Evolutionary conservation across 30 jellyfish, hydroid and myxozoan genomes (phyloP).

Genomic region (Rhopilema esculentum): DNA sequence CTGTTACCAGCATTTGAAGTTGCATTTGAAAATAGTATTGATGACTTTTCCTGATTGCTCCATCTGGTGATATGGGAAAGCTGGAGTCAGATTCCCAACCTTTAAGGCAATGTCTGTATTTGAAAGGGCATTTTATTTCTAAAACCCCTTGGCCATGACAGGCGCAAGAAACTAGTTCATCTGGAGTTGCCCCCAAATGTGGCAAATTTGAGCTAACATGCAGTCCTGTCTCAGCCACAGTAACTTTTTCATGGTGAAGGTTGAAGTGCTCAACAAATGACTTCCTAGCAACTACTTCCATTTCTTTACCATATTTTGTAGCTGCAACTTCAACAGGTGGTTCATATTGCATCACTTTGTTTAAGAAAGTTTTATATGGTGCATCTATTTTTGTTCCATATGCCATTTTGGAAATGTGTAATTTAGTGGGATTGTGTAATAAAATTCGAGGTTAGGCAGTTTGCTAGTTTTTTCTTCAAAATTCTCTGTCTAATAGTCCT

Average conservation of each 20-base stretch:
- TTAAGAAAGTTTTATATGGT: constrained; percentile 18
- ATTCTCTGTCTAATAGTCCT: no score
- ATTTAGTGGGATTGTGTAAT: no score
- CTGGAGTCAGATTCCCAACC: constrained; percentile 46
- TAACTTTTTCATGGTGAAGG: constrained; percentile 6
- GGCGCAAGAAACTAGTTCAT: constrained; percentile 53
- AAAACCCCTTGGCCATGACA: constrained; percentile 62
- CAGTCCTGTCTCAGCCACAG: constrained; percentile 10
- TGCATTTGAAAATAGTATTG: constrained; percentile 50
- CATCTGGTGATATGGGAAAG: constrained; percentile 25
- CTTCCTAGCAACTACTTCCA: no score
- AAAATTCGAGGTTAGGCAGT: no score
- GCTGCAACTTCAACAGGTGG: constrained; percentile 26
- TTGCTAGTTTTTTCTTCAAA: no score
- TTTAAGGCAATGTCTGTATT: constrained; percentile 36
- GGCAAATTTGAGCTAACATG: constrained; percentile 38
- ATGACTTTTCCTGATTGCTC: constrained; percentile 11
- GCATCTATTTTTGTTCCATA: constrained; percentile 27
- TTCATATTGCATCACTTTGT: constrained; percentile 26
- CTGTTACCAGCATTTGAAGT: constrained; percentile 29
- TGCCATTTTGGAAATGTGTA: constrained; percentile 32
- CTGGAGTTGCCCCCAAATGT: constrained; percentile 76
- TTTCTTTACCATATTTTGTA: no score
- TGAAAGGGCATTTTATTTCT: constrained; percentile 69
- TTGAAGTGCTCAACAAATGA: no score